phyloP scores from a whole-genome alignment of 2,113 vertebrate species.

The Ictidomys tridecemlineatus region DNA sequence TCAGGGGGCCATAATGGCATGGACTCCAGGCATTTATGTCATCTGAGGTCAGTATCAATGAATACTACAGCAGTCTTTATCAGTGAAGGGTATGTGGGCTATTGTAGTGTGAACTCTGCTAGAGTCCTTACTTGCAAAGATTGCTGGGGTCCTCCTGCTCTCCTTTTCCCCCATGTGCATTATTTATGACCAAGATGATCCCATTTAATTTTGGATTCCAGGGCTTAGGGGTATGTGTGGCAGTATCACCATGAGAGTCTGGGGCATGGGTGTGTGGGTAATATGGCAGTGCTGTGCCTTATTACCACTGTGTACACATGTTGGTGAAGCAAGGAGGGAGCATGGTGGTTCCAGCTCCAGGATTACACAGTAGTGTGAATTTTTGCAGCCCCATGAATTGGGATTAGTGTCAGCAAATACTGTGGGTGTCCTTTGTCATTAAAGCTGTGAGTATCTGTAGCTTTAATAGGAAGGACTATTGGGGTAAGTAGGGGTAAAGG shows the following conservation, averaged over 20 bases:
- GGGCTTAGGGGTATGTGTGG: neutral
- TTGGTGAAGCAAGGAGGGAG: neutral
- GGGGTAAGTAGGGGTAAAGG: neutral
- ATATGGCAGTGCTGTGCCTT: neutral
- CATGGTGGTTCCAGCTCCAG: neutral
- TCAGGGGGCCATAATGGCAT: neutral
- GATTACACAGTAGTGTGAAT: neutral
- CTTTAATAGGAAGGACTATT: neutral
- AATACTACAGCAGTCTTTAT: neutral
- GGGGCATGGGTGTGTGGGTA: neutral
- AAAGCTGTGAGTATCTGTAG: neutral
- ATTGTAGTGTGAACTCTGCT: neutral
- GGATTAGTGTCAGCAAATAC: neutral
- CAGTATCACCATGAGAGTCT: neutral
- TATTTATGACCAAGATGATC: neutral
- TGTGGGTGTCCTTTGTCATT: neutral
- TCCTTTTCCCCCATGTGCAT: neutral
- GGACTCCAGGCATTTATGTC: neutral
- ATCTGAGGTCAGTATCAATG: neutral
- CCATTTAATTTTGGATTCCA: neutral
- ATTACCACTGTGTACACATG: neutral
- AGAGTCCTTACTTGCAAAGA: neutral
- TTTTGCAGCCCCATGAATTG: neutral
- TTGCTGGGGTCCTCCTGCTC: neutral
- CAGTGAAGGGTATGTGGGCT: neutral